Percentiles rank a stretch among this genome's conserved stretches.
phyloP scores from a whole-genome alignment of 2,888 invertebrate species.

The Harpagoxenus sublaevis region DNA sequence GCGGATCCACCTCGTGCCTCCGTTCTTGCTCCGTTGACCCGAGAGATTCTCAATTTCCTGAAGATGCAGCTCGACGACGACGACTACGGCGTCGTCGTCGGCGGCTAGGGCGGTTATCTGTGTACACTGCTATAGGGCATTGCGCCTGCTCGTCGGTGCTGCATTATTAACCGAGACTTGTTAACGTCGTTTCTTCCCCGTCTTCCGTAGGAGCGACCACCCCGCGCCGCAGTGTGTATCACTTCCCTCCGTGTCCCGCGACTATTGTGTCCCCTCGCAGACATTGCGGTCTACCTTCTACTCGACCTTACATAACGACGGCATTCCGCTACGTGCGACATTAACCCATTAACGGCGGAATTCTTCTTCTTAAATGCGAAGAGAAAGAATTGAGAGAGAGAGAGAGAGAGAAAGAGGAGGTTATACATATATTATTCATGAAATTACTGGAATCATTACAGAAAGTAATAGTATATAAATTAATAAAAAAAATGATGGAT shows the following conservation, averaged over 20 bases:
- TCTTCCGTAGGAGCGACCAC: slow-evolving; percentile 19
- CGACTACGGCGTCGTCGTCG: slow-evolving; percentile 28
- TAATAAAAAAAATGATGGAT: background rate
- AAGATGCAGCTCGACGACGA: slow-evolving; percentile 52
- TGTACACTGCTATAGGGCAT: slow-evolving; percentile 58
- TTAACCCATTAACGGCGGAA: slow-evolving; percentile 24
- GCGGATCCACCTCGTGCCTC: slow-evolving; percentile 54
- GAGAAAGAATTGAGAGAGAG: background rate
- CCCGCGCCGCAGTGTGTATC: slow-evolving; percentile 28
- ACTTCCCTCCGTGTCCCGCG: slow-evolving; percentile 9
- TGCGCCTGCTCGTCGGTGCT: slow-evolving; percentile 55
- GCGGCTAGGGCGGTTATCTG: slow-evolving; percentile 45
- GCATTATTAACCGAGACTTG: slow-evolving; percentile 71
- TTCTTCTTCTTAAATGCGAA: background rate
- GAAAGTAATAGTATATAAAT: background rate
- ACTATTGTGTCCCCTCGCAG: slow-evolving; percentile 39
- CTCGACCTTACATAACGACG: slow-evolving; percentile 6
- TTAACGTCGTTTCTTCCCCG: slow-evolving; percentile 68
- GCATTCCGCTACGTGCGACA: slow-evolving; percentile 36
- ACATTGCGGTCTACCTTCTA: slow-evolving; percentile 43
- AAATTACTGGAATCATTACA: background rate
- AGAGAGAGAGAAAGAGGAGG: background rate
- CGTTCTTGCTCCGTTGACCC: slow-evolving; percentile 69
- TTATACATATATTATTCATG: background rate
- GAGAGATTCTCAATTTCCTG: slow-evolving; percentile 70